These are phyloP conservation scores for Crepidodera aurea DNA, from an alignment of 2,888 invertebrate genomes.

Conservation along the genomic window DNA sequence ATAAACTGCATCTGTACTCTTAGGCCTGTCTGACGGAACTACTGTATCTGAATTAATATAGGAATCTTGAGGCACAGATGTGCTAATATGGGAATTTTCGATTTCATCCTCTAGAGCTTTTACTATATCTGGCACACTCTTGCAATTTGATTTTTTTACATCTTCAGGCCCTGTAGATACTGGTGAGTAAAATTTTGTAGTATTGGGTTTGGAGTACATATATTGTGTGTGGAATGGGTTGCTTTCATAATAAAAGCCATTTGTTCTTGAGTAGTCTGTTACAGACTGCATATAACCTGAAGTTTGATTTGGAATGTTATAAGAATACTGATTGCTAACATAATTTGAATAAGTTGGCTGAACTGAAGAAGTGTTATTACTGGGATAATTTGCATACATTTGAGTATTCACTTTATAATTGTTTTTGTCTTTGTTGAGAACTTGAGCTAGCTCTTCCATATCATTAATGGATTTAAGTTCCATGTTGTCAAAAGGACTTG, in stretches of 20 bases:
- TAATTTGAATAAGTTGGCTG: conserved; percentile 36
- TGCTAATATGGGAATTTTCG: conserved; percentile 52
- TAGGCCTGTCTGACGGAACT: conserved; percentile 39
- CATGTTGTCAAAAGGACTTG: conserved; percentile 93
- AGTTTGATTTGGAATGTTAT: conserved; percentile 43
- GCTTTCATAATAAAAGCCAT: conserved; percentile 42
- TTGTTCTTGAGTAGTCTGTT: conserved; percentile 38
- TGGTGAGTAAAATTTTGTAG: conserved; percentile 16
- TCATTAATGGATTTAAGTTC: conserved; percentile 93
- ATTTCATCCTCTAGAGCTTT: conserved; percentile 77
- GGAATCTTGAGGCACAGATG: conserved; percentile 37
- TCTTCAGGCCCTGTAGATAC: conserved; percentile 17
- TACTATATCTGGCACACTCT: conserved; percentile 75
- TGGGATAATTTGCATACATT: conserved; percentile 34
- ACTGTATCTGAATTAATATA: conserved; percentile 30
- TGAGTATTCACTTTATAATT: conserved; percentile 29
- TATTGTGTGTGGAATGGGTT: conserved; percentile 26
- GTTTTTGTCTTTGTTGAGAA: conserved; percentile 63
- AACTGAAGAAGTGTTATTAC: conserved; percentile 17
- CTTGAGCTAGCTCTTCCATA: conserved; percentile 87
- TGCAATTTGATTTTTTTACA: conserved; percentile 39
- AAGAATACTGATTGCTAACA: conserved; percentile 39
- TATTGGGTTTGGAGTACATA: conserved; percentile 24
- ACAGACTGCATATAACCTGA: conserved; percentile 34
- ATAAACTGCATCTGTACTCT: conserved; percentile 46